phyloP scores from a whole-genome alignment of 2,797 vertebrate species.

The Danio albolineatus region DNA sequence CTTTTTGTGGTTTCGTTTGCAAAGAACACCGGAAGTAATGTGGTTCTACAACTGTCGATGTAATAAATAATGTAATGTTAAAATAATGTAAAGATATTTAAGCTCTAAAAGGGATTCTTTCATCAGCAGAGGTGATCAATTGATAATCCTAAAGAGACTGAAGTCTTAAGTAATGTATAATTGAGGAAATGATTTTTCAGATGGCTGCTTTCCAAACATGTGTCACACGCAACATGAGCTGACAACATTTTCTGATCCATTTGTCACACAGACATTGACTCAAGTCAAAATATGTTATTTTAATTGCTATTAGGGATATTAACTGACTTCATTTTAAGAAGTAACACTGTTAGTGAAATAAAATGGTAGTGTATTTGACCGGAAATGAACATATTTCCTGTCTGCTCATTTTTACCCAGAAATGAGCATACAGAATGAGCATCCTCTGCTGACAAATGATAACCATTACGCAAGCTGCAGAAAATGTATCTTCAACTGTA shows the following conservation, averaged over 20 bases:
- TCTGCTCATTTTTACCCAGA: background rate
- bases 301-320: too few species aligned
- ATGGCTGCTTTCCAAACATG: constrained; percentile 13
- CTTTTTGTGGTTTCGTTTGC: background rate
- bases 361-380: background rate
- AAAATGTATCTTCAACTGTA: too few species aligned
- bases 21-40: background rate
- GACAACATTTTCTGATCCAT: background rate
- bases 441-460: background rate
- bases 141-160: background rate
- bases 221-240: background rate
- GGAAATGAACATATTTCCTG: background rate
- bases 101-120: background rate
- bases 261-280: background rate
- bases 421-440: too few species aligned
- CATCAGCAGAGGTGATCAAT: background rate
- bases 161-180: too few species aligned
- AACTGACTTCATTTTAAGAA: background rate
- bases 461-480: background rate
- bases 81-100: background rate
- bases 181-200: background rate
- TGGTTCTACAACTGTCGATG: background rate
- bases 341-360: background rate
- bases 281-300: background rate
- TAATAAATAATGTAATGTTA: too few species aligned